phyloP scores from a whole-genome alignment of 2,888 invertebrate genomes.

The Trichopoda pennipes region DNA sequence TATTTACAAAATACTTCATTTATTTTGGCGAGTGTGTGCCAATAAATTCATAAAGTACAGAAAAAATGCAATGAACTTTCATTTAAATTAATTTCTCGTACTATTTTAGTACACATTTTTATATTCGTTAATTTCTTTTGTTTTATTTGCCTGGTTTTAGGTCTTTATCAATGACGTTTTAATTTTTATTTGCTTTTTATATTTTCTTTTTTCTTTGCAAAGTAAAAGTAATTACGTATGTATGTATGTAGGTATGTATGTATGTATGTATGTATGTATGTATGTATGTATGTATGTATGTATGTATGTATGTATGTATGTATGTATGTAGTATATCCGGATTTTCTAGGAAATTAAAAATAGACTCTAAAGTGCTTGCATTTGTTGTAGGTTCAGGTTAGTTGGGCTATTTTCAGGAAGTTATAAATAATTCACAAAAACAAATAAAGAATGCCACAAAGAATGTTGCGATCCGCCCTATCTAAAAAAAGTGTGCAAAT shows the following conservation, averaged over 20 bases:
- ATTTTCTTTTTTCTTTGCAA: not conserved
- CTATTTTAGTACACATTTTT: slow-evolving; percentile 30
- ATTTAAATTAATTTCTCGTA: slow-evolving; percentile 61
- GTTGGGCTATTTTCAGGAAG: slow-evolving; percentile 10
- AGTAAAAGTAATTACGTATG: slow-evolving; percentile 31
- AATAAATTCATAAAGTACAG: slow-evolving; percentile 16
- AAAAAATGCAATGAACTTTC: slow-evolving; percentile 66
- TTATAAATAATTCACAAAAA: not conserved
- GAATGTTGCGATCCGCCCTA: not conserved
- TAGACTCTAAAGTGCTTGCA: not conserved
- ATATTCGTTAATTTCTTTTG: slow-evolving; percentile 7
- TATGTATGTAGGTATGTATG: slow-evolving; percentile 9
- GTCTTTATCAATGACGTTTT: slow-evolving; percentile 53
- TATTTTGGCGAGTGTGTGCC: slow-evolving; percentile 11
- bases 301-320: slow-evolving; percentile 5
- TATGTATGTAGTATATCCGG: slow-evolving; percentile 42
- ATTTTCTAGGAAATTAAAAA: slow-evolving; percentile 54
- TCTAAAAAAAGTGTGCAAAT: no score
- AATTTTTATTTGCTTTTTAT: not conserved
- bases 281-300: slow-evolving; percentile 5
- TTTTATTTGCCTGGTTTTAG: slow-evolving; percentile 26
- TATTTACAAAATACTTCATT: not conserved
- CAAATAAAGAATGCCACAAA: not conserved
- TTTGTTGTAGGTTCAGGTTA: slow-evolving; percentile 46
- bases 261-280: slow-evolving; percentile 5